Conservation (phyloP, 2,113 vertebrate genomes). For the Numenius arquata region DNA sequence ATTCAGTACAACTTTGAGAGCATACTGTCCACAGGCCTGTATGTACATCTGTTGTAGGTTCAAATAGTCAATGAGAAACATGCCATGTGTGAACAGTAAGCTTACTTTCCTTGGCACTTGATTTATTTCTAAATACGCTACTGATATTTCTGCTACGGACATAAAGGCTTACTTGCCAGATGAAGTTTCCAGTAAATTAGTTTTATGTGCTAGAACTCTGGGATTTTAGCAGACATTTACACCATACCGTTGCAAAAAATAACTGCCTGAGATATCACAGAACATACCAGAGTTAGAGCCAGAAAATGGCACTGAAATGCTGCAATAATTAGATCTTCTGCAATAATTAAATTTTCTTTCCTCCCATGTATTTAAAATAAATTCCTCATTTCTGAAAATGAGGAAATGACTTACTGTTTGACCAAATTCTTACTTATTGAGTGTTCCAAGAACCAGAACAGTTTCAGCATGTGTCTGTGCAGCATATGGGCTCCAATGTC, state of each 20-base stretch:
- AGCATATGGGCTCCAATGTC: background rate
- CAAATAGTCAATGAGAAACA: background rate
- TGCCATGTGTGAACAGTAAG: background rate
- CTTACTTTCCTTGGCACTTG: background rate
- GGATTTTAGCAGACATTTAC: background rate
- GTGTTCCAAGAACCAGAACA: background rate
- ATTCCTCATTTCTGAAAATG: background rate
- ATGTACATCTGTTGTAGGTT: background rate
- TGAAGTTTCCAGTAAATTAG: background rate
- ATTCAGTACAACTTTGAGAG: background rate
- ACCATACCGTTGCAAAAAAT: background rate
- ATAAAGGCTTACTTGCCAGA: background rate
- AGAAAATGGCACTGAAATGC: background rate
- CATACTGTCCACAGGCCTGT: background rate
- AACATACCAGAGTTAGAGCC: background rate
- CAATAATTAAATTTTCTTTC: background rate
- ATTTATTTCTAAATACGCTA: background rate
- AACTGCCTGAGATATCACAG: background rate
- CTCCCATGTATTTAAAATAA: background rate
- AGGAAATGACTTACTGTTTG: background rate
- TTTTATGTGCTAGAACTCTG: background rate
- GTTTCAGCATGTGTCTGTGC: background rate
- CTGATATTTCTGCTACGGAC: background rate
- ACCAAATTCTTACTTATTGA: background rate
- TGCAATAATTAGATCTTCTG: background rate